phyloP scores from a whole-genome alignment of 2,113 vertebrate species.

The Stercorarius parasiticus region DNA sequence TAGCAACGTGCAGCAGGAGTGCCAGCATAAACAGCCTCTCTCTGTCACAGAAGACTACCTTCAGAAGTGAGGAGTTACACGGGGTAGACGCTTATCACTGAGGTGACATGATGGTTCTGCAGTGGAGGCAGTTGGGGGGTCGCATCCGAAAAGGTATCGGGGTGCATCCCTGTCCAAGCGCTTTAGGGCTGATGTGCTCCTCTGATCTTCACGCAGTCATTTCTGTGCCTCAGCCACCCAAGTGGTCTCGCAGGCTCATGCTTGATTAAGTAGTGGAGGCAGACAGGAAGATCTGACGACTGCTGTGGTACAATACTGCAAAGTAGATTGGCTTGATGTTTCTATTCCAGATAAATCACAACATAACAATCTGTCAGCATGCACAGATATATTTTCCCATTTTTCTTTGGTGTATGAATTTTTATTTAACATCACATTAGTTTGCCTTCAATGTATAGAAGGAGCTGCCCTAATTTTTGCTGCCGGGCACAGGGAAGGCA shows the following conservation, averaged over 20 bases:
- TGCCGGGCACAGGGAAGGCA: background rate
- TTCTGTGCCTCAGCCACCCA: background rate
- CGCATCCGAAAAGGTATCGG: background rate
- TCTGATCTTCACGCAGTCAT: background rate
- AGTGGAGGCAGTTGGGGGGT: background rate
- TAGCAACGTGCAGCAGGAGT: conserved; percentile 29
- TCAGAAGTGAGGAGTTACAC: conserved; percentile 22
- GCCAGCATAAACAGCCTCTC: conserved; percentile 37
- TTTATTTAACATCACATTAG: background rate
- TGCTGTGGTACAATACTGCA: background rate
- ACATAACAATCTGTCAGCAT: conserved; percentile 2
- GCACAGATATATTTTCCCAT: background rate
- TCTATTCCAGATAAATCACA: conserved; percentile 30
- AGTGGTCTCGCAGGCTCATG: background rate
- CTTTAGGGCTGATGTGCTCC: background rate
- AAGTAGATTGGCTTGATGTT: background rate
- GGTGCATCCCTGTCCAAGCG: background rate
- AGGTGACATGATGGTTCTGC: background rate
- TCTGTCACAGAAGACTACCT: conserved; percentile 55
- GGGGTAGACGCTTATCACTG: background rate
- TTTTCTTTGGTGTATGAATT: background rate
- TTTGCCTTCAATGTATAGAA: background rate
- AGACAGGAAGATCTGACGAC: background rate
- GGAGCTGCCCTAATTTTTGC: background rate
- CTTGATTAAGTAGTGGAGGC: conserved; percentile 27